phyloP scores from a whole-genome alignment of 2,888 invertebrate genomes.

The Nasonovia ribisnigri region DNA sequence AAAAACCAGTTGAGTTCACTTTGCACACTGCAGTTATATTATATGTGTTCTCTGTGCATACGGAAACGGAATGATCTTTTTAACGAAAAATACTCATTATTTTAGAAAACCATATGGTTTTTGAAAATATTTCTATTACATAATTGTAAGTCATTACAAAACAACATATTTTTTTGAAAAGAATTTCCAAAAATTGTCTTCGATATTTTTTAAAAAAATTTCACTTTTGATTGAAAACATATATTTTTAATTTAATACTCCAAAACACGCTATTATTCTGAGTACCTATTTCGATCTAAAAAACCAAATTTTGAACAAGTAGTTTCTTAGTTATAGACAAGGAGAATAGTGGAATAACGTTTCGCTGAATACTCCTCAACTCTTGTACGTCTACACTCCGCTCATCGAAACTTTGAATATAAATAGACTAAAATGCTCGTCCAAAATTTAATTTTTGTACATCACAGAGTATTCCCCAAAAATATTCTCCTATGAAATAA shows the following conservation, averaged over 20 bases:
- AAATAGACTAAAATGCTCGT: neutral
- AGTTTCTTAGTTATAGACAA: neutral
- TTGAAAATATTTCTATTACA: neutral
- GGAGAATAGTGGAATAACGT: neutral
- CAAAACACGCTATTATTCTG: neutral
- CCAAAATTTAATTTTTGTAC: neutral
- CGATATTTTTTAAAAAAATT: no score
- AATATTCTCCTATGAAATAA: neutral
- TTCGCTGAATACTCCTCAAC: neutral
- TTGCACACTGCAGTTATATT: neutral
- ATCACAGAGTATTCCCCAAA: neutral
- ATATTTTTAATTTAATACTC: neutral
- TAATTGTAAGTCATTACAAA: neutral
- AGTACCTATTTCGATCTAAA: neutral
- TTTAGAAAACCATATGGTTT: neutral
- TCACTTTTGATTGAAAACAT: neutral
- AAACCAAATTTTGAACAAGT: neutral
- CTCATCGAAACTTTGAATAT: neutral
- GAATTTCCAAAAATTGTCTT: no score
- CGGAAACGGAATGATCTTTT: accelerated
- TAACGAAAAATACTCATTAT: no score
- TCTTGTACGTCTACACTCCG: neutral
- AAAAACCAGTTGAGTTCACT: no score
- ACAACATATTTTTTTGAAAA: neutral
- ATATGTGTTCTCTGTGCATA: neutral